Base-by-base conservation (phyloP, 2,888 invertebrate genomes). In the Chouioia cunea region DNA sequence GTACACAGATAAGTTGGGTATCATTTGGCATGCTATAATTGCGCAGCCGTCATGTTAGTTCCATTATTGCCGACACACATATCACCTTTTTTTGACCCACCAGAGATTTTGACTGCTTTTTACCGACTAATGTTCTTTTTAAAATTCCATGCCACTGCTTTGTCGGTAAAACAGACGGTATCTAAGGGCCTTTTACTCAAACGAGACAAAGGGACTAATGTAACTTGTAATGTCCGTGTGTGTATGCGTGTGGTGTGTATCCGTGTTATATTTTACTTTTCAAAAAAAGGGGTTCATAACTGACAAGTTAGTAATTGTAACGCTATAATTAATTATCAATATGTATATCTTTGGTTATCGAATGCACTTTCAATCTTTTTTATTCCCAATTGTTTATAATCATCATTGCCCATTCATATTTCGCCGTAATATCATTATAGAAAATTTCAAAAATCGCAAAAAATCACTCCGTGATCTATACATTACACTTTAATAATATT, bases 1-100 rank as follows among this genome's bases (percentile, higher is more conserved):
- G 64, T 58, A 69, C 58, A 69, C 69, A 57, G 27, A 58, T 23
- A 53, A 64, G 46, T 69, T 58, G 18, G 43, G 57, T 56, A 27
- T 54, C 12, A 6, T n/a, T 56, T 20, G 48, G 36, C 65, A 27
- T 56, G 20, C 56, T 20, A 65, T 48, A 65, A 23, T 53, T 23
- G 20, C 18, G 18, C 63, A 20, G 15, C 23, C 16, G 36, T 43
- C 18, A n/a, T 54, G 27, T 27, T n/a, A n/a, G n/a, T 50, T 57
- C 22, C 52, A 14, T 47, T 46, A 18, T 54, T 47, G 46, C 27
- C 36, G 22, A 54, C 46, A 47, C 47, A 54, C 27, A 36, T 43
- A 52, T 62, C 52, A n/a, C 43, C 16, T 46, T 16, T 44, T 16
- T 12, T 8, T 43, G 36, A n/a, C 4, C 27, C 14, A 2, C 47